Evolutionary conservation across 2,797 vertebrate species (phyloP), one percentile per base, ranked within the genome.

Genomic region (Orientallactaga sibirica): DNA sequence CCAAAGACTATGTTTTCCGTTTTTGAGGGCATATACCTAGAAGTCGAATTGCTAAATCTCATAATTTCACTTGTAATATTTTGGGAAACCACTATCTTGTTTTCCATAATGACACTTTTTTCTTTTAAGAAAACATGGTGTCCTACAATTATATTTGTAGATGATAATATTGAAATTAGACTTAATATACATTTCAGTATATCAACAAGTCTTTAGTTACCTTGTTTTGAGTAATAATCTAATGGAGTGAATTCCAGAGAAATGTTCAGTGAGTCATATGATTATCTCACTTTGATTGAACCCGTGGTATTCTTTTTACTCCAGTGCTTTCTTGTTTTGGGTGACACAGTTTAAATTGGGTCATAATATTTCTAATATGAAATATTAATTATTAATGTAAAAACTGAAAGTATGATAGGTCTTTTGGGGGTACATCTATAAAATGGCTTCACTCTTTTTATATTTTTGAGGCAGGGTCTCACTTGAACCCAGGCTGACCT

Each of bases 321-420:
- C 18, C 80, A 9, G 3, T 68, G 55, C 43, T 75, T 88, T 84
- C 61, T 8, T 81, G 64, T 66, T 66, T 66, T 66, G 64, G 22
- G 64, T 66, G 9, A 66, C 64, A 66, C 64, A 73, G 77, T 87
- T 91, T 80, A 70, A 66, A 58, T 64, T 86, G 48, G 43, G 24
- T 68, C n/a, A 16, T 78, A 41, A 64, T 89, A 76, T 29, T 88
- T 92, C 22, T 58, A 67, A 29, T 89, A 61, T 64, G 71, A 92
- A 86, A 76, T 20, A 55, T 80, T 91, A 85, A 68, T n/a, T 41
- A 41, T 84, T 88, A 81, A 43, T 85, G 43, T 93, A 66, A 93
- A 85, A 43, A 25, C 80, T 76, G 43, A 43, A 75, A n/a, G 18
- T 64, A 22, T 70, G 25, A 37, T 88, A 67, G 55, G 0, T 58